Evolutionary conservation across 1,140 invertebrate species (phyloP), one percentile per base, ranked within the genome.

Genomic region (Melipona quadrifasciata): DNA sequence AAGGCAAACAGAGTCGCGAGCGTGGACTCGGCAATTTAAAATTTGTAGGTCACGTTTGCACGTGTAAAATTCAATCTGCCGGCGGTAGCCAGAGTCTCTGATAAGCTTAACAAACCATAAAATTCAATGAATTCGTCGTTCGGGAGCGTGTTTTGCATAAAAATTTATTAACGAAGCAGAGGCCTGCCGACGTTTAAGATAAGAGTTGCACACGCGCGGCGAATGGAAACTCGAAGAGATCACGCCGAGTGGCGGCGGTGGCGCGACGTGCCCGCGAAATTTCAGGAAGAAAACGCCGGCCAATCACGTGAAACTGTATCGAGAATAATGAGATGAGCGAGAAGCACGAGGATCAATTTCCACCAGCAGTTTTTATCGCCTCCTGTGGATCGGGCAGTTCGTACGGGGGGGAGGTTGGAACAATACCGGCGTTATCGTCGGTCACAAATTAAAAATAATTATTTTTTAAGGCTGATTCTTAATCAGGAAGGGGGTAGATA

Each of bases 361-460:
- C 64, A 65, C 21, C 19, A 27, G 65, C 16, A 51, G 58, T 53
- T 65, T 75, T 87, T 89, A 89, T 90, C 89, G 39, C 17, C 39
- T 61, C 31, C 64, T 16, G 16, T n/a, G 12, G 24, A 86, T 61
- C 84, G 61, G n/a, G 11, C 64, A 61, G 58, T 67, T 68, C 73
- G 78, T 47, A 76, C 57, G 19, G 53, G 65, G 85, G 55, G 55
- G 55, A 57, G 17, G 55, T 16, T 90, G 87, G 90, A 91, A 92
- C 92, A 93, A 92, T 92, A 92, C 92, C 92, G 87, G 87, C 88
- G 91, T 94, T 94, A 94, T 95, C 93, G 85, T 88, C 39, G 90
- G 90, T 93, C 92, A 93, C 94, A 94, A 95, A 95, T 95, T 94
- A 94, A 95, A 94, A 94, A 95, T 94, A 94, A 95, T 95, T 95